These are phyloP conservation scores for Parnassius smintheus DNA, from an alignment of 2,888 invertebrate genomes.

Conservation along the genomic window DNA sequence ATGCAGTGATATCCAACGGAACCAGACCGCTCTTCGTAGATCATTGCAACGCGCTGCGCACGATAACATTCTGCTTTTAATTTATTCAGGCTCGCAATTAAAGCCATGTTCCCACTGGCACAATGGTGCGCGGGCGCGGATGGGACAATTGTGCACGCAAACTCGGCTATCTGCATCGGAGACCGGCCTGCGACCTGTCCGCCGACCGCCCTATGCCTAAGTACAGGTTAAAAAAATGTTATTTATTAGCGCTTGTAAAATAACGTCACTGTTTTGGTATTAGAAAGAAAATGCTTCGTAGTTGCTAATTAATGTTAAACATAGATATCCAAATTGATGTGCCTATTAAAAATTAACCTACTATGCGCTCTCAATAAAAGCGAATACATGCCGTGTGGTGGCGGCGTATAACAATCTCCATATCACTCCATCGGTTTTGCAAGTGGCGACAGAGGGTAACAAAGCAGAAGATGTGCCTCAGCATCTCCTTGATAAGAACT, in stretches of 20 bases:
- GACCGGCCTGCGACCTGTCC: slow-evolving; percentile 45
- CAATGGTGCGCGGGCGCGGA: slow-evolving; percentile 67
- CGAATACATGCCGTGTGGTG: no score
- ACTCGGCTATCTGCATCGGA: slow-evolving; percentile 71
- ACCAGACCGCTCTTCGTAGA: slow-evolving; percentile 40
- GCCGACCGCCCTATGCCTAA: slow-evolving; percentile 21
- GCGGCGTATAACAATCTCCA: no score
- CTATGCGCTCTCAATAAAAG: no score
- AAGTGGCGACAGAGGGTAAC: no score
- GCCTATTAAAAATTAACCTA: no score
- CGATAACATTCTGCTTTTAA: slow-evolving; percentile 73
- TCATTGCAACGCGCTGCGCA: slow-evolving; percentile 48
- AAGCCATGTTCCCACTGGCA: slow-evolving; percentile 70
- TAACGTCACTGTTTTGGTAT: no score
- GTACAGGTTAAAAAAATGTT: slow-evolving; percentile 40
- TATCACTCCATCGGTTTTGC: no score
- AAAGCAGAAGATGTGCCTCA: no score
- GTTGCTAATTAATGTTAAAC: no score
- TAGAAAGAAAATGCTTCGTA: no score
- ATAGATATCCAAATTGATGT: no score
- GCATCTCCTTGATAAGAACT: no score
- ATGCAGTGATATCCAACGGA: slow-evolving; percentile 15
- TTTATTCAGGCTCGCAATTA: slow-evolving; percentile 76
- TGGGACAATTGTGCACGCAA: slow-evolving; percentile 74
- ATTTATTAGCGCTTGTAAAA: slow-evolving; percentile 37